Evolutionary conservation across 1,140 invertebrate genomes (phyloP).

Genomic region (Orius insidiosus): DNA sequence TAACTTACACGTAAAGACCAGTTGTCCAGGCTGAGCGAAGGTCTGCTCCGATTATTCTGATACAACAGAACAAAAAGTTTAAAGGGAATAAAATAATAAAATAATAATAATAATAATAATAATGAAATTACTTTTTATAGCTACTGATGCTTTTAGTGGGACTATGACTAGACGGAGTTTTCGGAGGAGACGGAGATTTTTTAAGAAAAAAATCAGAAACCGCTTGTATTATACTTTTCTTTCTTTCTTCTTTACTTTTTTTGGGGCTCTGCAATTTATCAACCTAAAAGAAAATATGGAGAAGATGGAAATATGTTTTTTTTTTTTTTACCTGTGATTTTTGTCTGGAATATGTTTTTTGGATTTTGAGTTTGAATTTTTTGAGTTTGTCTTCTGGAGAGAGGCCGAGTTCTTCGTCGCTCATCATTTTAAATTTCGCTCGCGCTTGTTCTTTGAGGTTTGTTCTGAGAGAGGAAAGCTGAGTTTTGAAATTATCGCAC

Average conservation of each 20-base stretch:
- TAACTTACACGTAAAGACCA: constrained; percentile 6
- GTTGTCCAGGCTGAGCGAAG: constrained; percentile 7
- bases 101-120: neutral
- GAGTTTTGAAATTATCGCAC: constrained; percentile 27
- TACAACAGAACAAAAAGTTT: neutral
- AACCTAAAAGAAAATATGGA: neutral
- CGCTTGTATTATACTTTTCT: constrained; percentile 68
- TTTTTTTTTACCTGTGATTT: neutral
- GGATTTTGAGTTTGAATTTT: constrained; percentile 31
- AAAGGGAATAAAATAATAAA: neutral
- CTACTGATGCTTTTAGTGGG: constrained; percentile 12
- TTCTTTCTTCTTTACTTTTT: constrained; percentile 39
- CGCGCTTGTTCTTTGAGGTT: constrained; percentile 41
- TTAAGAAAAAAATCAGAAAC: constrained; percentile 64
- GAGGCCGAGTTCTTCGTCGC: constrained; percentile 50
- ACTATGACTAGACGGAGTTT: constrained; percentile 23
- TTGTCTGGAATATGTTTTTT: constrained; percentile 9
- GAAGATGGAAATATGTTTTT: neutral
- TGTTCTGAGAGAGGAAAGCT: constrained; percentile 29
- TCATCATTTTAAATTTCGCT: constrained; percentile 46
- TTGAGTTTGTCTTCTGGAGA: constrained; percentile 51
- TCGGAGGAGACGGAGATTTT: constrained; percentile 29
- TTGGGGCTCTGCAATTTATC: constrained; percentile 13
- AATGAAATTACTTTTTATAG: constrained; percentile 10
- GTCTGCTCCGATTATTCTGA: constrained; percentile 1